phyloP scores from a whole-genome alignment of 2,888 invertebrate genomes.

The Disparrhopalites patrizii region DNA sequence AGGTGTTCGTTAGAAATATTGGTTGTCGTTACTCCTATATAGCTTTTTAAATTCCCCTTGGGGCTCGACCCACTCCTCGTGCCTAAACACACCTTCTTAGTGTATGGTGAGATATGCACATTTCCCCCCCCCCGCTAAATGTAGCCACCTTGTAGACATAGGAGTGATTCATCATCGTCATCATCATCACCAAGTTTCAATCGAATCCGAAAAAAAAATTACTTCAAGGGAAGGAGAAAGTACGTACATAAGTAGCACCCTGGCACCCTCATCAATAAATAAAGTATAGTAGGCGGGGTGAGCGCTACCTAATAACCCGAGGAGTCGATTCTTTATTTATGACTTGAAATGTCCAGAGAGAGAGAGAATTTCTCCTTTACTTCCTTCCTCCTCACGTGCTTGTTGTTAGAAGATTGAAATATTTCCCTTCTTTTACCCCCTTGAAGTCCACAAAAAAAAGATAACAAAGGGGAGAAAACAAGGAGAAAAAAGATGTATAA shows the following conservation, averaged over 20 bases:
- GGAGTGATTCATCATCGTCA: not conserved
- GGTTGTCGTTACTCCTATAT: not conserved
- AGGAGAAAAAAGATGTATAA: too few relatives aligned
- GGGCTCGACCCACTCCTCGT: too few relatives aligned
- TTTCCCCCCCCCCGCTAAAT: not conserved
- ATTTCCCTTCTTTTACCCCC: too few relatives aligned
- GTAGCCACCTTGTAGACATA: not conserved
- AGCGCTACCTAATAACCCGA: not conserved
- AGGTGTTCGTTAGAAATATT: not conserved
- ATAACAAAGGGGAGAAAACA: too few relatives aligned
- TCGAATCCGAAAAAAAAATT: not conserved
- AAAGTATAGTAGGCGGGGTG: too few relatives aligned
- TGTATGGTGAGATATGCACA: too few relatives aligned
- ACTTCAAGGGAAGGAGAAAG: not conserved
- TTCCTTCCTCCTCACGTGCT: not conserved
- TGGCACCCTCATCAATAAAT: too few relatives aligned
- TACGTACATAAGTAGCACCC: not conserved
- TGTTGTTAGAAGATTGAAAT: not conserved
- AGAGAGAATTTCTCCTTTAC: too few relatives aligned
- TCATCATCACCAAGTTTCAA: not conserved
- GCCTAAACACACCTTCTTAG: too few relatives aligned
- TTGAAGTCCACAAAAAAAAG: too few relatives aligned
- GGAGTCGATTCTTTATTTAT: not conserved
- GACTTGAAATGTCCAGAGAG: not conserved
- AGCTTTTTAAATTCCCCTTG: too few relatives aligned